Base-by-base conservation (phyloP, 2,888 invertebrate species). In the Scaeva pyrastri region DNA sequence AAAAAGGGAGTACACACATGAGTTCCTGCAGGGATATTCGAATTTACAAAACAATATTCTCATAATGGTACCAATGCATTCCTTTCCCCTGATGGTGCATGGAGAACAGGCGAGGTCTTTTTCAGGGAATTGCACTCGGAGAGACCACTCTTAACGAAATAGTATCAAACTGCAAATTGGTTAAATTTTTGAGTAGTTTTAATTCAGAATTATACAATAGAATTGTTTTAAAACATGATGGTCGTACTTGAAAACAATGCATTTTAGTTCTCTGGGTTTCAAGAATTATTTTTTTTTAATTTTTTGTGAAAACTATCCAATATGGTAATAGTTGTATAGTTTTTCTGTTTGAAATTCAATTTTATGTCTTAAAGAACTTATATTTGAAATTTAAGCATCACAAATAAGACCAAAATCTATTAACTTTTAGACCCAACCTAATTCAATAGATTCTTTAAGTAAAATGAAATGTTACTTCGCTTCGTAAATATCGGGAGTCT, bases 31-130 rank as follows among this genome's bases (percentile, higher is more conserved):
- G 26, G n/a, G 26, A 45, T 62, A n/a, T 36, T 45, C 23, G 16
- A 45, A 64, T 64, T 48, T 26, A 26, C 66, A 66, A 43, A 48
- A 66, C 66, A 48, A 66, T 66, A 48, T 66, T 8, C 48, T 31
- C 12, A 2, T 23, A 48, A 23, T 23, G 26, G 4, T 36, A 26
- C 16, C 21, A 66, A 50, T 48, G 66, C 66, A 66, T 43, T 66
- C 19, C 14, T n/a, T n/a, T n/a, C n/a, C n/a, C n/a, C n/a, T n/a
- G n/a, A n/a, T n/a, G n/a, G n/a, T 14, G 36, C 16, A 11, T 36
- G 58, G 6, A 19, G 8, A 7, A 31, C 5, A 31, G 31, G 5
- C 8, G 31, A 31, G 39, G 58, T 58, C 36, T 36, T 39, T 39
- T 58, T 58, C 16, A 16, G 6, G 58, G 2, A 2, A 58, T 19